phyloP scores from a whole-genome alignment of 2,888 invertebrate species.

The Aquatica leii region DNA sequence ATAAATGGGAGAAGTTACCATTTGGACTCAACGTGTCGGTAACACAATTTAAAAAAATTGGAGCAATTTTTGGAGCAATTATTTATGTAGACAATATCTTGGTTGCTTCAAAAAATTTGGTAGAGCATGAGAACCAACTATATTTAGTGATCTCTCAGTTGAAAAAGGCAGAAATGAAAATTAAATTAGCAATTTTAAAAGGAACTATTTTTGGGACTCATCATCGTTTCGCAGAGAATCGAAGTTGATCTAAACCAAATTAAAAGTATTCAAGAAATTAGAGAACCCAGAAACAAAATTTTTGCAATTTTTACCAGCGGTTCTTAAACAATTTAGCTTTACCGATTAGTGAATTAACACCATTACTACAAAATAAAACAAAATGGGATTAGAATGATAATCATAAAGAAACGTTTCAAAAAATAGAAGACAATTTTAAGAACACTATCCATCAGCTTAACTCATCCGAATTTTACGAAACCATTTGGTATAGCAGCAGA shows the following conservation, averaged over 20 bases:
- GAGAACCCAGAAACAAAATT: too few species aligned
- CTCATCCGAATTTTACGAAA: not conserved
- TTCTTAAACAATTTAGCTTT: slow-evolving; percentile 10
- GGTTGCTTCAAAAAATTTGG: slow-evolving; percentile 33
- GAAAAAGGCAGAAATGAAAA: slow-evolving; percentile 32
- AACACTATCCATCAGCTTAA: too few species aligned
- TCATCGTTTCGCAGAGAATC: slow-evolving; percentile 24
- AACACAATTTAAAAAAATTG: slow-evolving; percentile 27
- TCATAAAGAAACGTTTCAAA: slow-evolving; percentile 8
- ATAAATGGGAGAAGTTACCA: too few species aligned
- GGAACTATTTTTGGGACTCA: too few species aligned
- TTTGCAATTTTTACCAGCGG: slow-evolving; percentile 36
- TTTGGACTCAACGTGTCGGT: slow-evolving; percentile 32
- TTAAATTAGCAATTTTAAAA: slow-evolving; percentile 43
- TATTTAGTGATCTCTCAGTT: slow-evolving; percentile 33
- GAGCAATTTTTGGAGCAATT: slow-evolving; percentile 33
- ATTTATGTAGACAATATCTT: slow-evolving; percentile 36
- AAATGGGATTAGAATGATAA: slow-evolving; percentile 8
- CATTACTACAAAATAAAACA: not conserved
- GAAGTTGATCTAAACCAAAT: slow-evolving; percentile 39
- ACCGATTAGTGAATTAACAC: not conserved
- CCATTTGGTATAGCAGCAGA: slow-evolving; percentile 14
- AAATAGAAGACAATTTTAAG: too few species aligned
- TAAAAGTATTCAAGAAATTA: slow-evolving; percentile 36
- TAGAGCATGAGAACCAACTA: too few species aligned